Evolutionary conservation across 2,113 vertebrate genomes (phyloP).

Genomic region (Symphodus melops): DNA sequence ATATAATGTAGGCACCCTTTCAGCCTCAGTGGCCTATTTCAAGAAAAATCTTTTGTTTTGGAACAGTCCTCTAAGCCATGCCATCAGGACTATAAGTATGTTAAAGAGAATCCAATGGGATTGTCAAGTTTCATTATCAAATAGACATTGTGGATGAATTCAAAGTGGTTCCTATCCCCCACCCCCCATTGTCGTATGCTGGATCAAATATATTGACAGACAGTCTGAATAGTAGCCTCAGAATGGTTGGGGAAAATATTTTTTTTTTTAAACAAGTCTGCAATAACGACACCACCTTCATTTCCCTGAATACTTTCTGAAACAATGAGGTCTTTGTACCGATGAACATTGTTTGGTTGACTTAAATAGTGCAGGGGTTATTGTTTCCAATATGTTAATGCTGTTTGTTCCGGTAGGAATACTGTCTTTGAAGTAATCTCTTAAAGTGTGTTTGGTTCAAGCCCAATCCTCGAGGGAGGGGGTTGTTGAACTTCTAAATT

Average conservation of each 20-base stretch:
- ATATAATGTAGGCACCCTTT: constrained; percentile 54
- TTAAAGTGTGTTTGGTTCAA: constrained; percentile 72
- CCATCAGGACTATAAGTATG: constrained; percentile 19
- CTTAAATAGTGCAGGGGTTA: constrained; percentile 64
- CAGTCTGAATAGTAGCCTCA: constrained; percentile 9
- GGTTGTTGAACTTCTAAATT: constrained; percentile 71
- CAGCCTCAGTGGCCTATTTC: constrained; percentile 64
- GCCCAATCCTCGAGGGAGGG: constrained; percentile 53
- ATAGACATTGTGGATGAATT: constrained; percentile 8
- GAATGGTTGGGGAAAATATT: constrained; percentile 20
- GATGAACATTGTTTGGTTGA: constrained; percentile 70
- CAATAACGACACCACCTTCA: constrained; percentile 43
- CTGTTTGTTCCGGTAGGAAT: constrained; percentile 72
- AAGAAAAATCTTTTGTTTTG: constrained; percentile 57
- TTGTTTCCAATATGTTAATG: constrained; percentile 81
- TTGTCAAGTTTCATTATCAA: constrained; percentile 28
- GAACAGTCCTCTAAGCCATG: constrained; percentile 46
- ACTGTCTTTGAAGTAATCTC: constrained; percentile 78
- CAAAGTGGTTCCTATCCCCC: background rate
- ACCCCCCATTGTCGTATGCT: constrained; percentile 8
- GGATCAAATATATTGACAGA: constrained; percentile 43
- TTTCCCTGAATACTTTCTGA: constrained; percentile 72
- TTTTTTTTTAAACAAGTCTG: constrained; percentile 7
- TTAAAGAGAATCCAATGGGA: constrained; percentile 10
- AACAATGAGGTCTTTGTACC: constrained; percentile 65